These are phyloP conservation scores for Darevskia mixta DNA, from an alignment of 2,797 vertebrate species.

Conservation along the genomic window DNA sequence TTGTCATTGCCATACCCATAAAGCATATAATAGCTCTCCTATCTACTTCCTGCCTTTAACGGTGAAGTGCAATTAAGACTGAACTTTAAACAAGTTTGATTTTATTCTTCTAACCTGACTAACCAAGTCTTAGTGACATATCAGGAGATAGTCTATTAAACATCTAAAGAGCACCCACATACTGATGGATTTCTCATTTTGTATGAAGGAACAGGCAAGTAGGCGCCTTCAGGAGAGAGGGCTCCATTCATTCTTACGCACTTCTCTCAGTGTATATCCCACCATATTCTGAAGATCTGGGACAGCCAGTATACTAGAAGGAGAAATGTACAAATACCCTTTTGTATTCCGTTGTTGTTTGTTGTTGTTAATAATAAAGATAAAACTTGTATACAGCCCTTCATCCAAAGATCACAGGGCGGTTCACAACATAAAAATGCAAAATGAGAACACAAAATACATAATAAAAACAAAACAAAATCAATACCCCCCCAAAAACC, in stretches of 20 bases:
- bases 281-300: background rate
- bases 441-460: too few relatives aligned
- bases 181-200: background rate
- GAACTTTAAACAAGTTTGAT: too few relatives aligned
- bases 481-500: too few relatives aligned
- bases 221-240: background rate
- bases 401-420: too few relatives aligned
- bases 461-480: too few relatives aligned
- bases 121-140: background rate
- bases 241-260: background rate
- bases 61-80: background rate
- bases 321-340: background rate
- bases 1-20: background rate
- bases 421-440: too few relatives aligned
- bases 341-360: too few relatives aligned
- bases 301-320: background rate
- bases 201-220: background rate
- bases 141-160: background rate
- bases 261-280: too few relatives aligned
- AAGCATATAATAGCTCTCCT: background rate
- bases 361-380: too few relatives aligned
- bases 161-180: background rate
- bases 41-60: conserved; percentile 6
- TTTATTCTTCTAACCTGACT: background rate
- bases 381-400: too few relatives aligned